Evolutionary conservation across 2,888 invertebrate genomes (phyloP), one percentile per base, ranked within the genome.

Genomic region (Prosopocoilus inquinatus): DNA sequence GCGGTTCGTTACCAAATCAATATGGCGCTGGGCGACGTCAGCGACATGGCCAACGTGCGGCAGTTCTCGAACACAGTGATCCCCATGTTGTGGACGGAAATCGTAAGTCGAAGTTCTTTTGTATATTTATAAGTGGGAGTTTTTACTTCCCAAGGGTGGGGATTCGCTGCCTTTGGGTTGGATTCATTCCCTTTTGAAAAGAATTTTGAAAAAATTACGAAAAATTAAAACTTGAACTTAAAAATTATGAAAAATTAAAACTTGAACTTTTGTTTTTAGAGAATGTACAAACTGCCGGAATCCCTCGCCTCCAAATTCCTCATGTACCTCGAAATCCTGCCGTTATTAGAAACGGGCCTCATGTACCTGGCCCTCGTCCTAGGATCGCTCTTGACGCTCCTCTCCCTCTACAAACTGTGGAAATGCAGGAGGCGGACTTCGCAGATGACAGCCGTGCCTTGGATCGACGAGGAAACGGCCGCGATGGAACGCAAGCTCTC

Each of bases 61-160:
- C 80, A 78, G 52, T 91, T 94, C 70, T 80, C 86, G 49, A 80
- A 91, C 64, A 79, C 89, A 73, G 84, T 90, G 9, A 77, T 93
- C 2, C 94, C 94, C 0, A 79, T 94, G 70, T 78, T 94, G 2
- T 94, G 94, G 94, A 91, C 91, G 63, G 93, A 94, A 82, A 91
- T 91, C 72, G 94, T 93, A 83, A 89, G 91, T 87, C 70, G 36
- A 35, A 20, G 28, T 16, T 16, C 32, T 33, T 33, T 20, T 11
- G 7, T 1, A n/a, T n/a, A n/a, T n/a, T n/a, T n/a, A n/a, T n/a
- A n/a, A n/a, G n/a, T n/a, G n/a, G n/a, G n/a, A n/a, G n/a, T n/a
- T n/a, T n/a, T n/a, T n/a, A n/a, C n/a, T n/a, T n/a, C n/a, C n/a
- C n/a, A n/a, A n/a, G n/a, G n/a, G n/a, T n/a, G n/a, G n/a, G n/a